Evolutionary conservation across 2,113 vertebrate genomes (phyloP), one percentile per base, ranked within the genome.

Genomic region (Brachypteracias leptosomus): DNA sequence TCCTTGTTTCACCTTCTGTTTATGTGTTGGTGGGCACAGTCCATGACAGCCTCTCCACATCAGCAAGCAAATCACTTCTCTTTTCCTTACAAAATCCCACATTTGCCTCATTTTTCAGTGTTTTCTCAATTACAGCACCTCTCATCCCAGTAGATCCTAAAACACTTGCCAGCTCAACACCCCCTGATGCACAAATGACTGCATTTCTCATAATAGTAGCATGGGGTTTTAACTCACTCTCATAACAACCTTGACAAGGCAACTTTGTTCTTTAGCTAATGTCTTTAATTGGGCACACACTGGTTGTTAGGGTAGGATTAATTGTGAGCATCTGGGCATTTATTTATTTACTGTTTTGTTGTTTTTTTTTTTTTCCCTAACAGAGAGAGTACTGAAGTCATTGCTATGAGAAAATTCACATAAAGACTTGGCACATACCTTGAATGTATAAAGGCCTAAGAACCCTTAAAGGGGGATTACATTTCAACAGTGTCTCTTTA

Each of bases 371-470:
- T 92, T 94, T 59, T 0, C 15, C 29, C 70, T 70, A 86, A 85
- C 28, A 94, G 75, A 86, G 72, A 94, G 75, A 86, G 72, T 76
- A 76, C 51, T 90, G 87, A 95, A 92, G 73, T 28, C 28, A 95
- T 97, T 88, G 35, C 52, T 93, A 66, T 80, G 88, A 90, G 63
- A 96, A 96, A 96, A 88, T 67, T 85, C 85, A 92, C 33, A 74
- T 86, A 76, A 94, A 97, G 28, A 7, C 11, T 89, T 91, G 91
- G 42, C 59, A 80, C 2, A 7, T 66, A 80, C 13, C 25, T 75
- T 88, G 52, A 84, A 80, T 94, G 85, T 93, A 63, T 72, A 89
- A 75, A 78, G 15, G 29, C 18, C 42, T 58, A 78, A 88, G 80
- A 86, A 73, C 18, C 26, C 8, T 91, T 89, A 52, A 88, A 85